phyloP scores from a whole-genome alignment of 2,113 vertebrate genomes.

The Anhinga rufa region DNA sequence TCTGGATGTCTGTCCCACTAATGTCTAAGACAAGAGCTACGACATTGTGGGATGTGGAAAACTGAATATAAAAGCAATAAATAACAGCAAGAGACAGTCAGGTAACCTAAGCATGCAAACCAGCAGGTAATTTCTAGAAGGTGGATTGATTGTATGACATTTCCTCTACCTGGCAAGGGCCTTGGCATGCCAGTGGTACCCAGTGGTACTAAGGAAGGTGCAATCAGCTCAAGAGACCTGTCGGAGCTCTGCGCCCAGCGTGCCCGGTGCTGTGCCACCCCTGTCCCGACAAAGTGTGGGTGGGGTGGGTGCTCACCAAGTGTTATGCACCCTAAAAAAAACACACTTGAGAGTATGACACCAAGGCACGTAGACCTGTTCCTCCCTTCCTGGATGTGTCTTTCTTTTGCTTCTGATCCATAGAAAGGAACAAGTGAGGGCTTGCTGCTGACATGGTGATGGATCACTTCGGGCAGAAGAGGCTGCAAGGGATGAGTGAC shows the following conservation, averaged over 20 bases:
- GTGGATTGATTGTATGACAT: accelerated
- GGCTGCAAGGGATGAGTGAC: background rate
- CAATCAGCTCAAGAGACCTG: background rate
- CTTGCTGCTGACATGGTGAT: background rate
- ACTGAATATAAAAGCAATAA: background rate
- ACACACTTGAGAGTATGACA: background rate
- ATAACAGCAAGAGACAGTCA: background rate
- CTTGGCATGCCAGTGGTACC: background rate
- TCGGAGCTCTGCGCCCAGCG: background rate
- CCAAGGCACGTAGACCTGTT: background rate
- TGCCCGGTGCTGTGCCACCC: background rate
- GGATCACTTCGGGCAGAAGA: background rate
- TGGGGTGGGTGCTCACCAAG: background rate
- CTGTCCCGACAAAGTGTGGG: accelerated
- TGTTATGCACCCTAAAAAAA: background rate
- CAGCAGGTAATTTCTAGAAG: background rate
- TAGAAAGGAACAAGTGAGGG: background rate
- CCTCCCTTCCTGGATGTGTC: background rate
- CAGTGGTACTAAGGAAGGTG: background rate
- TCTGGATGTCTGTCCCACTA: background rate
- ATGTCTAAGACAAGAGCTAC: background rate
- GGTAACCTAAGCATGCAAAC: background rate
- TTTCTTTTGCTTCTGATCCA: background rate
- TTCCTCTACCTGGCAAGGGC: background rate
- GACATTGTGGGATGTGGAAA: background rate